Conservation (phyloP, 1,140 invertebrate species). For the Neelides sp. region DNA sequence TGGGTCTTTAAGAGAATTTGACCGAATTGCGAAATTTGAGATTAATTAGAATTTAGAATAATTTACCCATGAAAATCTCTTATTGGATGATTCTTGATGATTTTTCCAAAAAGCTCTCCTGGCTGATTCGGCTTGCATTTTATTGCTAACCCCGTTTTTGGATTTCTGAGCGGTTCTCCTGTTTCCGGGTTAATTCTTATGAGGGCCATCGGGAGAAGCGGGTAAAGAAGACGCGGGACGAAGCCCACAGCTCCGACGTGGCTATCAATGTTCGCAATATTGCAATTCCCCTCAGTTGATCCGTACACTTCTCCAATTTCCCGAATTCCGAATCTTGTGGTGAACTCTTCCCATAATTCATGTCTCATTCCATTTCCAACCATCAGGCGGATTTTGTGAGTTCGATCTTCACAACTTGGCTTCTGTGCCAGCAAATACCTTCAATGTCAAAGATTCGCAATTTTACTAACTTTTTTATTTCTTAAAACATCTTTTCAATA, state of each 20-base stretch:
- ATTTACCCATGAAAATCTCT: conserved; percentile 66
- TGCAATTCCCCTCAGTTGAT: conserved; percentile 93
- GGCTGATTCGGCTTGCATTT: conserved; percentile 55
- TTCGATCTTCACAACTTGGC: conserved; percentile 55
- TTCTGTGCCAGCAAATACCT: conserved; percentile 87
- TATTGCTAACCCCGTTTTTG: conserved; percentile 14
- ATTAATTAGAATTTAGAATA: background rate
- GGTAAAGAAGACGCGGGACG: conserved; percentile 66
- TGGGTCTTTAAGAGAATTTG: too few species aligned
- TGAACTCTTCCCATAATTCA: conserved; percentile 89
- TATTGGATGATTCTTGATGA: conserved; percentile 63
- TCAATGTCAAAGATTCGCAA: too few species aligned
- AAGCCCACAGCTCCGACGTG: conserved; percentile 91
- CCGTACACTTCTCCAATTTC: conserved; percentile 89
- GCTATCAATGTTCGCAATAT: conserved; percentile 85
- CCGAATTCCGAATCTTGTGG: conserved; percentile 73
- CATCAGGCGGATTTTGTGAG: conserved; percentile 71
- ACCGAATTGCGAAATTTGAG: background rate
- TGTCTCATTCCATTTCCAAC: conserved; percentile 91
- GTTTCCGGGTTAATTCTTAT: conserved; percentile 72
- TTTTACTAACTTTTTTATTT: too few species aligned
- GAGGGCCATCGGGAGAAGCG: conserved; percentile 72
- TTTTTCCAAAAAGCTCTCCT: conserved; percentile 93
- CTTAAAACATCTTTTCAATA: too few species aligned
- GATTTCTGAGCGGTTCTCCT: conserved; percentile 65